phyloP scores from a whole-genome alignment of 1,140 invertebrate genomes.

The Pristionchus pacificus region DNA sequence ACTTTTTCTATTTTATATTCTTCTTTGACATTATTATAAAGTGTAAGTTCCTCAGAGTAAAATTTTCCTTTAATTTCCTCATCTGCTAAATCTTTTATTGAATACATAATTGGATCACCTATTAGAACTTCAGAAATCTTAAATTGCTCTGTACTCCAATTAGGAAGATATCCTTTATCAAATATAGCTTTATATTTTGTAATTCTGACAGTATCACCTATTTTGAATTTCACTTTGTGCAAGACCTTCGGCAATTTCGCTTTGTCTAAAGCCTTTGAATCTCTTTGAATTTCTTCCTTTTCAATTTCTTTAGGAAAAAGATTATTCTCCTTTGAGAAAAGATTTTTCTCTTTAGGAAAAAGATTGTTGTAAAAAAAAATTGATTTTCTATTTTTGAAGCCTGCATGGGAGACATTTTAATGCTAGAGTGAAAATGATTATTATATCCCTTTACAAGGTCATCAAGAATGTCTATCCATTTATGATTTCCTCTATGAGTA shows the following conservation, averaged over 20 bases:
- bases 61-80: slow-evolving; percentile 28
- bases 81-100: slow-evolving; percentile 10
- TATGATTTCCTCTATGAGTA: slow-evolving; percentile 40
- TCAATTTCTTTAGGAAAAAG: too few relatives aligned
- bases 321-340: not conserved
- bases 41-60: slow-evolving; percentile 22
- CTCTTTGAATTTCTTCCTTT: slow-evolving; percentile 17
- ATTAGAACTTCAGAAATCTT: slow-evolving; percentile 37
- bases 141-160: slow-evolving; percentile 44
- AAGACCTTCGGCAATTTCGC: too few relatives aligned
- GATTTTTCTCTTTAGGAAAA: not conserved
- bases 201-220: slow-evolving; percentile 44
- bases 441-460: slow-evolving; percentile 47
- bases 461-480: slow-evolving; percentile 42
- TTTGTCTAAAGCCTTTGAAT: too few relatives aligned
- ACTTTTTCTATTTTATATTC: slow-evolving; percentile 23
- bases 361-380: slow-evolving; percentile 6
- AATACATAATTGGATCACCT: slow-evolving; percentile 3
- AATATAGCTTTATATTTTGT: slow-evolving; percentile 37
- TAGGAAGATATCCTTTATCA: slow-evolving; percentile 40
- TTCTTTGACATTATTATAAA: slow-evolving; percentile 18
- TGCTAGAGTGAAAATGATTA: slow-evolving; percentile 39
- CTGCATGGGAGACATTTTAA: slow-evolving; percentile 40
- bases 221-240: slow-evolving; percentile 23
- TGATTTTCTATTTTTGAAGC: slow-evolving; percentile 31